phyloP scores from a whole-genome alignment of 2,888 invertebrate genomes.

The Crocallis elinguaria region DNA sequence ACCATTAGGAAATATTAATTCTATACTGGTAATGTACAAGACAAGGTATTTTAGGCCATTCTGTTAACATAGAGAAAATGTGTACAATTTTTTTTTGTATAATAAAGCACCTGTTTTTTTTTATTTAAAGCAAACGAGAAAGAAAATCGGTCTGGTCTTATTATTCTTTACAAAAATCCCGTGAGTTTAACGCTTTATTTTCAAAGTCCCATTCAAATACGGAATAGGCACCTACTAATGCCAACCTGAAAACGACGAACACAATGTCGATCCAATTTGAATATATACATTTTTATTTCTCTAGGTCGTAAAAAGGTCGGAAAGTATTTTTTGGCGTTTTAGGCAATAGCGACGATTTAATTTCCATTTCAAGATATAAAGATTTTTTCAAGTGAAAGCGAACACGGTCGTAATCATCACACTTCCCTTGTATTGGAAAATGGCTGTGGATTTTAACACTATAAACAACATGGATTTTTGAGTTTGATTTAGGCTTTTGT shows the following conservation, averaged over 20 bases:
- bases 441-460: background rate
- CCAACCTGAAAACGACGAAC: conserved; percentile 27
- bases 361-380: conserved; percentile 32
- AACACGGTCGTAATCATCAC: conserved; percentile 10
- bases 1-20: no score
- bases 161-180: no score
- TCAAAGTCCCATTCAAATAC: conserved; percentile 31
- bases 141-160: no score
- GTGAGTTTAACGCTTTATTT: no score
- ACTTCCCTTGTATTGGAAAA: conserved; percentile 8
- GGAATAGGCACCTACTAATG: conserved; percentile 28
- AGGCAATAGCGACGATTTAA: conserved; percentile 33
- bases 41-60: no score
- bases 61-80: no score
- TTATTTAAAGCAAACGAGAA: no score
- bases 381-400: conserved; percentile 26
- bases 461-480: no score
- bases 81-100: no score
- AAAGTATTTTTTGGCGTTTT: conserved; percentile 24
- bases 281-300: conserved; percentile 42
- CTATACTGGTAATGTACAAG: no score
- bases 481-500: no score
- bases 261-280: conserved; percentile 42
- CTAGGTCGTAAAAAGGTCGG: conserved; percentile 27
- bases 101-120: no score